Conservation (phyloP, 2,113 vertebrate species). For the Plestiodon gilberti region DNA sequence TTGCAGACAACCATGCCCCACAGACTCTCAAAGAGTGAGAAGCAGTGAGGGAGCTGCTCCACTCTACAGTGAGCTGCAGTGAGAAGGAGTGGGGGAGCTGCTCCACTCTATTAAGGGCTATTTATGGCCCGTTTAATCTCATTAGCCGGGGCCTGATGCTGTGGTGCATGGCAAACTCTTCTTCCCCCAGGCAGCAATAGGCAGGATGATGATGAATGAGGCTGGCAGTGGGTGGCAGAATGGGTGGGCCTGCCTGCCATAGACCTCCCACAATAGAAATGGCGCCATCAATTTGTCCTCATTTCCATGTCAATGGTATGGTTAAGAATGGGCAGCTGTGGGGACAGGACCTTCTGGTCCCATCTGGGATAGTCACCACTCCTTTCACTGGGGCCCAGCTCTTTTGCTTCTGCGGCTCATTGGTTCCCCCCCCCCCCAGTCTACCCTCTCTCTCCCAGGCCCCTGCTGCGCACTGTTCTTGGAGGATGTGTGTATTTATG, state of each 20-base stretch:
- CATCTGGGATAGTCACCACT: constrained; percentile 47
- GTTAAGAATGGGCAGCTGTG: constrained; percentile 56
- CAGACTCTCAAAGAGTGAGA: not conserved
- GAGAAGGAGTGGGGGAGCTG: not conserved
- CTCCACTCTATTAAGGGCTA: constrained; percentile 3
- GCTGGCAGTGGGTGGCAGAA: constrained; percentile 64
- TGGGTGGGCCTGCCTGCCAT: constrained; percentile 44
- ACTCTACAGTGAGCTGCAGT: too few relatives aligned
- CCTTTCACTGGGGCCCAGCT: not conserved
- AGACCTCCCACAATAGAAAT: constrained; percentile 56
- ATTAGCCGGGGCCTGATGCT: not conserved
- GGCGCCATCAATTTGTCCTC: constrained; percentile 62
- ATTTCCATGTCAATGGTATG: constrained; percentile 66
- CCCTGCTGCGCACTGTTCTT: constrained; percentile 1
- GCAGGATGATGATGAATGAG: constrained; percentile 56
- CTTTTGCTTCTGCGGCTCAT: not conserved
- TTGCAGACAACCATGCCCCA: not conserved
- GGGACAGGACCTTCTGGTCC: constrained; percentile 48
- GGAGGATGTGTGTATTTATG: constrained; percentile 52
- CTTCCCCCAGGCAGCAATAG: not conserved
- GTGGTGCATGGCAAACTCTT: not conserved
- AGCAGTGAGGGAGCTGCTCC: not conserved
- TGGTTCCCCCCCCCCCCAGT: not conserved
- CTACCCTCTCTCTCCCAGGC: not conserved
- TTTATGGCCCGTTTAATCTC: not conserved